A percentile compares a stretch with the other conserved stretches of the same genome.
Evolutionary conservation across 2,797 vertebrate genomes (phyloP).

Genomic region (Manis javanica): DNA sequence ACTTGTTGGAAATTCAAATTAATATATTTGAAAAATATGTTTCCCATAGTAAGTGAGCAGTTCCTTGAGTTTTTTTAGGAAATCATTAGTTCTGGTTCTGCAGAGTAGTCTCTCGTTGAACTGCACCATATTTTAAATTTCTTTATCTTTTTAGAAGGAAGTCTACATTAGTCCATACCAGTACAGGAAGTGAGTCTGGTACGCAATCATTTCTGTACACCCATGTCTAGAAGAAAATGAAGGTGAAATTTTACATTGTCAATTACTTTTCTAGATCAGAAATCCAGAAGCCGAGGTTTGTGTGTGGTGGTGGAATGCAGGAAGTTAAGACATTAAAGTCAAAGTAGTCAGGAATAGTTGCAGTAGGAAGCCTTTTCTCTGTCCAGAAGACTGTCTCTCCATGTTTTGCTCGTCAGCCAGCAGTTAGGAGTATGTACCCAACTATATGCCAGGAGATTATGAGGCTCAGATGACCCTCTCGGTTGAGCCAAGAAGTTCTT

Average conservation of each 20-base stretch:
- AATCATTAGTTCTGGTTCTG: slow-evolving; percentile 12
- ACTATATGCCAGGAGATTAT: neutral
- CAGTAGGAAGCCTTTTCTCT: neutral
- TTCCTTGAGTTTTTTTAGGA: neutral
- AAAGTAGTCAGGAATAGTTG: neutral
- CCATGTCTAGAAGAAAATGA: neutral
- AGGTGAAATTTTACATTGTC: neutral
- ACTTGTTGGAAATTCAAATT: neutral
- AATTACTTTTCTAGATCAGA: neutral
- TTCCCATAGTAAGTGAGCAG: neutral
- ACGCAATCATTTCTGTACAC: neutral
- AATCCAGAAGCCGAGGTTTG: neutral
- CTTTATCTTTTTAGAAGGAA: neutral
- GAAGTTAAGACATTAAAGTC: neutral
- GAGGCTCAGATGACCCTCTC: neutral
- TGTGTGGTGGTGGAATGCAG: neutral
- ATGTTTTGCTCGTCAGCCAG: neutral
- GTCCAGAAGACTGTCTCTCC: neutral
- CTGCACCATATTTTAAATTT: neutral
- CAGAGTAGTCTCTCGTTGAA: neutral
- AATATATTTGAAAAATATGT: neutral
- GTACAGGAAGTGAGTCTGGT: neutral
- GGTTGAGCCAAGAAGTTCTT: neutral
- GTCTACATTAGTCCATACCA: neutral
- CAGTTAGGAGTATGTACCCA: neutral